Evolutionary conservation across 2,888 invertebrate species (phyloP).

Genomic region (Syrista parreyssii): DNA sequence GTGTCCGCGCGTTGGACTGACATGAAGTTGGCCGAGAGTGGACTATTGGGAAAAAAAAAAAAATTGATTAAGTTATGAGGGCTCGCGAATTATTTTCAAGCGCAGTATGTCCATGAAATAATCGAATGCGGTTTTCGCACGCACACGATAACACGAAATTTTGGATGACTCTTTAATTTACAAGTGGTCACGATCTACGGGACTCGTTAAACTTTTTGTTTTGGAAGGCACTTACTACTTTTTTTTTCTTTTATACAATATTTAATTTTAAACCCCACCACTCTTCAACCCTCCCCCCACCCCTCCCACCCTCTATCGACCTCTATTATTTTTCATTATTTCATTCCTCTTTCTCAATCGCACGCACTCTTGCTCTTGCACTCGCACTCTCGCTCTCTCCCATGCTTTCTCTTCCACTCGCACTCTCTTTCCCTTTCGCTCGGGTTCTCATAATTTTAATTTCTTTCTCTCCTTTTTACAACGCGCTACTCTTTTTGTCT

Average conservation of each 20-base stretch:
- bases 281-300: conserved; percentile 28
- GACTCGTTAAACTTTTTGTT: conserved; percentile 59
- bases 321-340: conserved; percentile 26
- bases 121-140: neutral
- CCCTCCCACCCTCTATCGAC: conserved; percentile 24
- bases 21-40: neutral
- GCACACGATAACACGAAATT: conserved; percentile 49
- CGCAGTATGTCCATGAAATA: neutral
- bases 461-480: conserved; percentile 31
- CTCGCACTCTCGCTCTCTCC: conserved; percentile 40
- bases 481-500: conserved; percentile 29
- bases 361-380: conserved; percentile 10
- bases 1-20: neutral
- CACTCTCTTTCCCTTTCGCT: conserved; percentile 28
- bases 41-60: neutral
- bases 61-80: neutral
- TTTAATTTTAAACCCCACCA: conserved; percentile 48
- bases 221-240: conserved; percentile 87
- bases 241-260: conserved; percentile 78
- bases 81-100: neutral
- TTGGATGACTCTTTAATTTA: conserved; percentile 60
- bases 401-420: conserved; percentile 35
- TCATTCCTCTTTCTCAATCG: conserved; percentile 3
- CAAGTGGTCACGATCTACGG: conserved; percentile 67
- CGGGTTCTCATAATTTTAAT: conserved; percentile 24